Evolutionary conservation across 1,140 invertebrate species (phyloP).

Genomic region (Zaprionus gabonicus): DNA sequence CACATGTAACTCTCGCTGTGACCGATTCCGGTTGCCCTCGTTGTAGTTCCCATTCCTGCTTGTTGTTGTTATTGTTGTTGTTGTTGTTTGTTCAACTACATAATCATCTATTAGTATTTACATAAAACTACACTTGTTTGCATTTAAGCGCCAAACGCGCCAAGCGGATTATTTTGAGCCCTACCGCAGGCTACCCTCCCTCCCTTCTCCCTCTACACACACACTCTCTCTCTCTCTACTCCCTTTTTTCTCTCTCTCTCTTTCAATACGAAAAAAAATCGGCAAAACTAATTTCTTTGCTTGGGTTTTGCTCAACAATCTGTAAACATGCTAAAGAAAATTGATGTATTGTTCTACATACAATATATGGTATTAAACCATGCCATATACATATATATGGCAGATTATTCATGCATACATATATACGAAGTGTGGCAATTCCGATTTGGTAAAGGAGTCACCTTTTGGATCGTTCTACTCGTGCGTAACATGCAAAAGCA

Average conservation of each 20-base stretch:
- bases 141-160: constrained; percentile 65
- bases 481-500: constrained; percentile 2
- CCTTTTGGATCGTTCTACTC: constrained; percentile 29
- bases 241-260: background rate
- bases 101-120: constrained; percentile 82
- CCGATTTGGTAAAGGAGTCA: constrained; percentile 27
- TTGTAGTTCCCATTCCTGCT: constrained; percentile 24
- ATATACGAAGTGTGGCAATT: constrained; percentile 1
- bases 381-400: constrained; percentile 10
- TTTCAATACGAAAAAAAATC: constrained; percentile 13
- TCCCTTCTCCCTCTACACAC: no score
- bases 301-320: constrained; percentile 30
- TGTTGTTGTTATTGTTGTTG: constrained; percentile 43
- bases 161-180: constrained; percentile 72
- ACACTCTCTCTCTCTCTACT: background rate
- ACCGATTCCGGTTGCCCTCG: constrained; percentile 49
- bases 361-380: constrained; percentile 5
- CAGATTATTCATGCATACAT: constrained; percentile 4
- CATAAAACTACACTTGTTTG: constrained; percentile 82
- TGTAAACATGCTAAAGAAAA: constrained; percentile 49
- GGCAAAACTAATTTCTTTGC: constrained; percentile 25
- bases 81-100: constrained; percentile 80
- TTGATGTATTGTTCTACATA: constrained; percentile 57
- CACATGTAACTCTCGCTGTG: constrained; percentile 78
- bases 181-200: background rate